phyloP scores from a whole-genome alignment of 2,113 vertebrate genomes.

The Pristiophorus japonicus region DNA sequence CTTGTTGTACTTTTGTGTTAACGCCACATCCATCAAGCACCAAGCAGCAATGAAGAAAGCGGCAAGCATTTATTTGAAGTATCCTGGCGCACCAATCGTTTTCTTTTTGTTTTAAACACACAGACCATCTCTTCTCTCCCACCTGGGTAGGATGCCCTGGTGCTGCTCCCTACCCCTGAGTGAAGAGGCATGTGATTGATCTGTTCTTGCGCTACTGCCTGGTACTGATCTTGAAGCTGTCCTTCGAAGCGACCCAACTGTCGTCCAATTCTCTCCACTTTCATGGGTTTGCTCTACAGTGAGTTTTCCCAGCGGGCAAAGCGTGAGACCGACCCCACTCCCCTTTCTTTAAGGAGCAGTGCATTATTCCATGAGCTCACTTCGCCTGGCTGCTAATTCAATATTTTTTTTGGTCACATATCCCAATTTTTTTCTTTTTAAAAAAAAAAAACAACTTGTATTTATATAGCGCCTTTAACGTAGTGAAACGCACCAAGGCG shows the following conservation, averaged over 20 bases:
- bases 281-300: background rate
- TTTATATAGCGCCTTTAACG: too few species aligned
- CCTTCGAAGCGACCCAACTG: background rate
- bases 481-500: too few species aligned
- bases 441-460: too few species aligned
- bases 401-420: background rate
- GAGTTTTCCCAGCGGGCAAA: background rate
- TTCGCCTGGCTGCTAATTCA: background rate
- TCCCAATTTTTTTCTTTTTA: too few species aligned
- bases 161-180: background rate
- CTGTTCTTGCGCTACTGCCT: background rate
- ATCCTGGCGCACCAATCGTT: background rate
- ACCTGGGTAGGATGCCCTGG: background rate
- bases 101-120: background rate
- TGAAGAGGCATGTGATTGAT: background rate
- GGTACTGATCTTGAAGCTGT: background rate
- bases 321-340: background rate
- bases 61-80: background rate
- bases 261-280: background rate
- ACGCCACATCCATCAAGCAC: background rate
- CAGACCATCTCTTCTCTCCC: background rate
- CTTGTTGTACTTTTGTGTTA: slow-evolving; percentile 16
- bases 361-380: background rate
- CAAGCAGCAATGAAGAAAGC: background rate
- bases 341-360: background rate